These are phyloP conservation scores for Onychomys torridus DNA, from an alignment of 2,797 vertebrate genomes.

Conservation along the genomic window DNA sequence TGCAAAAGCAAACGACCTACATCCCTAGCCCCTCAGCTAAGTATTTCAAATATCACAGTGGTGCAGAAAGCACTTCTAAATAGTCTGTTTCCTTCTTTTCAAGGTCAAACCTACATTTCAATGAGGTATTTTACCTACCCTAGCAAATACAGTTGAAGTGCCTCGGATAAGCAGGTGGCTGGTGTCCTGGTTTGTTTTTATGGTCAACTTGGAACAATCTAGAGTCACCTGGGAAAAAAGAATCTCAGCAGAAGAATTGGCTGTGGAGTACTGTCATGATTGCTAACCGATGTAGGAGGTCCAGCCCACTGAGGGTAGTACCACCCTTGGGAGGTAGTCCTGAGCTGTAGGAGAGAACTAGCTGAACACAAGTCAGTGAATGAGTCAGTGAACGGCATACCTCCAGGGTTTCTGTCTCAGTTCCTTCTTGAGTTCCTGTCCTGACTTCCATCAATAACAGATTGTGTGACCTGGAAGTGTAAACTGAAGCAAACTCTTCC, in stretches of 20 bases:
- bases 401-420: not conserved
- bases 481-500: too few species aligned
- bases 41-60: not conserved
- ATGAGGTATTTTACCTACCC: not conserved
- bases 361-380: not conserved
- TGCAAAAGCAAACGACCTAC: not conserved
- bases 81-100: not conserved
- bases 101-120: conserved; percentile 39
- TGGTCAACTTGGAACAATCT: not conserved
- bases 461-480: not conserved
- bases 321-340: not conserved
- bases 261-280: not conserved
- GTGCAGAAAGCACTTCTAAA: conserved; percentile 7
- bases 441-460: not conserved
- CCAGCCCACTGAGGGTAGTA: not conserved
- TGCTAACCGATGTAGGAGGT: not conserved
- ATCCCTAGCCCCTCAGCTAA: not conserved
- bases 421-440: not conserved
- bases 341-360: not conserved
- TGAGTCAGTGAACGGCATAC: not conserved
- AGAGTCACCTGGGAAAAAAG: not conserved
- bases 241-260: not conserved
- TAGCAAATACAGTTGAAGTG: not conserved
- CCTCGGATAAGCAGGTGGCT: conserved; percentile 30
- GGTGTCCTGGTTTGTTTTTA: not conserved